A percentile compares a stretch with the other conserved stretches of the same genome.
Conservation (phyloP, 2,888 invertebrate genomes). For the Coelopa pilipes region DNA sequence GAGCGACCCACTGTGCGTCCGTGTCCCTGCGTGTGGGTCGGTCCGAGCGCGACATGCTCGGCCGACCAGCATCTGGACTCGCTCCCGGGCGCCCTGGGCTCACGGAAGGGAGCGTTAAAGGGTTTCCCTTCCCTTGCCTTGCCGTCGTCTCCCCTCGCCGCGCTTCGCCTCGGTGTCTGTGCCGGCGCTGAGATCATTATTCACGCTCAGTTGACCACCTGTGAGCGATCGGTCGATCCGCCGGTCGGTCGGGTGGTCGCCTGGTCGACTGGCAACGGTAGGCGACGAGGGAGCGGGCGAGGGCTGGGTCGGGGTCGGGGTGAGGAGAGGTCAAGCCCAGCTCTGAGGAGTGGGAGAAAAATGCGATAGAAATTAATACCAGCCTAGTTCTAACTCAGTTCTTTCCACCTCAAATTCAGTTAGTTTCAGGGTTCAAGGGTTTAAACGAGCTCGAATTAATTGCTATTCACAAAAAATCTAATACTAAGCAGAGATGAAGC, state of each 20-base stretch:
- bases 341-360: too few species aligned
- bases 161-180: too few species aligned
- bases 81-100: constrained; percentile 11
- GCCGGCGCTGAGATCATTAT: constrained; percentile 52
- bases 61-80: constrained; percentile 8
- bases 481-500: too few species aligned
- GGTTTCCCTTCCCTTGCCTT: constrained; percentile 17
- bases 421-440: too few species aligned
- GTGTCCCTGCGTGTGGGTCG: background rate
- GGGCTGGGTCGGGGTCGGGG: background rate
- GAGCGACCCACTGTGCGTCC: constrained; percentile 20
- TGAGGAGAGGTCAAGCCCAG: too few species aligned
- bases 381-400: too few species aligned
- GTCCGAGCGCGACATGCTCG: constrained; percentile 26
- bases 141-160: too few species aligned
- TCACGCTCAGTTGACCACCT: constrained; percentile 64
- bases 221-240: constrained; percentile 45
- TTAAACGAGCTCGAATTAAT: too few species aligned
- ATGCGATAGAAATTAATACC: too few species aligned
- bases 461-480: too few species aligned
- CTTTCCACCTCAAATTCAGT: too few species aligned
- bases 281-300: background rate
- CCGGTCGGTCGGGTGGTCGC: background rate
- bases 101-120: too few species aligned
- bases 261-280: background rate